Conservation (phyloP, 2,888 invertebrate genomes). For the Ypsolopha sequella region DNA sequence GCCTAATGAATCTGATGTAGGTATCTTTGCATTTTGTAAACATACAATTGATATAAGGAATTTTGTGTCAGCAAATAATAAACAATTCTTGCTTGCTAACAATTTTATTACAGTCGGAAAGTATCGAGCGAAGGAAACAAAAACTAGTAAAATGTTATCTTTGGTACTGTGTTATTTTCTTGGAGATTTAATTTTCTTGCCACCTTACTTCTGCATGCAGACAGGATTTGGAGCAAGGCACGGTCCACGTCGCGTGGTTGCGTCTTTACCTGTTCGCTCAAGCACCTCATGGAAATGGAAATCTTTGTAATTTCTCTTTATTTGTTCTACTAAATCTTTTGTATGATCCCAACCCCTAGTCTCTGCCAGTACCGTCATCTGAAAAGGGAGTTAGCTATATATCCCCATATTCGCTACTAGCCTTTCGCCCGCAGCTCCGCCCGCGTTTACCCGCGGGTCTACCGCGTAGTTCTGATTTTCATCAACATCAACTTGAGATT, state of each 20-base stretch:
- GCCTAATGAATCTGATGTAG: too few relatives aligned
- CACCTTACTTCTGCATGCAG: slow-evolving; percentile 44
- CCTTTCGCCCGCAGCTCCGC: too few relatives aligned
- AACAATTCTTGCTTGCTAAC: too few relatives aligned
- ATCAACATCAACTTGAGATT: too few relatives aligned
- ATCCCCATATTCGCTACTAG: too few relatives aligned
- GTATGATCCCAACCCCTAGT: slow-evolving; percentile 87
- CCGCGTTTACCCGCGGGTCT: too few relatives aligned
- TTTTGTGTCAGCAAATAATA: too few relatives aligned
- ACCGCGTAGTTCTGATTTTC: too few relatives aligned
- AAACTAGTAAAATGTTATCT: not conserved
- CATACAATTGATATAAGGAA: too few relatives aligned
- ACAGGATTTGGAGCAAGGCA: slow-evolving; percentile 57
- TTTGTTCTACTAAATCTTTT: slow-evolving; percentile 42
- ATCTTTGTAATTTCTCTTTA: slow-evolving; percentile 75
- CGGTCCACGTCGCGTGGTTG: slow-evolving; percentile 23
- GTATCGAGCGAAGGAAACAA: too few relatives aligned
- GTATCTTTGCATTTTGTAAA: too few relatives aligned
- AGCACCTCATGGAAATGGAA: slow-evolving; percentile 44
- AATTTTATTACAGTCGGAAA: too few relatives aligned
- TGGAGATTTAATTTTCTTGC: not conserved
- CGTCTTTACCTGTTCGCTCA: slow-evolving; percentile 24
- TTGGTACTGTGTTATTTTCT: not conserved
- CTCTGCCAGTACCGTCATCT: slow-evolving; percentile 90
- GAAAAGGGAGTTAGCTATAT: slow-evolving; percentile 14